A percentile compares a stretch with the other conserved stretches of the same genome.
phyloP scores from a whole-genome alignment of 2,113 vertebrate species.

The Morone saxatilis region DNA sequence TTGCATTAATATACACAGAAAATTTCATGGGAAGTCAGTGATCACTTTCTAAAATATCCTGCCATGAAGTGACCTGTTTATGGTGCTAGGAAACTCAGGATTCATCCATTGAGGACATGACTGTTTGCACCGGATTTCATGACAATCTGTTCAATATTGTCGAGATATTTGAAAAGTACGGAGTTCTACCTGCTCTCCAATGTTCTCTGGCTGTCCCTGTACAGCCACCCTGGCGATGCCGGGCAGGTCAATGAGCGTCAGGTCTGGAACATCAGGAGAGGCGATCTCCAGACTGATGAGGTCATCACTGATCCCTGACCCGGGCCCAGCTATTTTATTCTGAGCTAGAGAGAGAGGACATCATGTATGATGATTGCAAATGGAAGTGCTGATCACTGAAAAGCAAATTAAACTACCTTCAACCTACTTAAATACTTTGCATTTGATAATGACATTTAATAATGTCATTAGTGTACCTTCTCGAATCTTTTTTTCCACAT shows the following conservation, averaged over 20 bases:
- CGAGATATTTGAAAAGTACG: neutral
- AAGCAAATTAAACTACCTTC: neutral
- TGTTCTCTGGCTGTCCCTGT: conserved; percentile 88
- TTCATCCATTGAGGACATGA: too few relatives aligned
- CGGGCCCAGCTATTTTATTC: conserved; percentile 82
- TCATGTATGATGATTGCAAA: neutral
- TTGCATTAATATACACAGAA: neutral
- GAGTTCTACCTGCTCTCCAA: conserved; percentile 85
- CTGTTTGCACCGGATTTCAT: neutral
- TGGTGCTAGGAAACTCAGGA: too few relatives aligned
- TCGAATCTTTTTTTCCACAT: conserved; percentile 78
- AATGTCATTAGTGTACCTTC: conserved; percentile 66
- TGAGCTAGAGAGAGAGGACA: conserved; percentile 83
- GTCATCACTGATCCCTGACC: conserved; percentile 83
- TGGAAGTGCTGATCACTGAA: neutral
- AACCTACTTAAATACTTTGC: neutral
- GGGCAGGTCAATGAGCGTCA: conserved; percentile 94
- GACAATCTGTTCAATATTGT: neutral
- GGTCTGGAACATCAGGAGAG: conserved; percentile 83
- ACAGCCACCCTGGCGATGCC: conserved; percentile 91
- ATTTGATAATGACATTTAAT: neutral
- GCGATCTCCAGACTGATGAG: conserved; percentile 86
- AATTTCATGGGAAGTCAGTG: neutral
- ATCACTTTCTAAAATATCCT: neutral
- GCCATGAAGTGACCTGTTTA: too few relatives aligned